Conservation (phyloP, 2,888 invertebrate genomes). For the Drosophila siamana region DNA sequence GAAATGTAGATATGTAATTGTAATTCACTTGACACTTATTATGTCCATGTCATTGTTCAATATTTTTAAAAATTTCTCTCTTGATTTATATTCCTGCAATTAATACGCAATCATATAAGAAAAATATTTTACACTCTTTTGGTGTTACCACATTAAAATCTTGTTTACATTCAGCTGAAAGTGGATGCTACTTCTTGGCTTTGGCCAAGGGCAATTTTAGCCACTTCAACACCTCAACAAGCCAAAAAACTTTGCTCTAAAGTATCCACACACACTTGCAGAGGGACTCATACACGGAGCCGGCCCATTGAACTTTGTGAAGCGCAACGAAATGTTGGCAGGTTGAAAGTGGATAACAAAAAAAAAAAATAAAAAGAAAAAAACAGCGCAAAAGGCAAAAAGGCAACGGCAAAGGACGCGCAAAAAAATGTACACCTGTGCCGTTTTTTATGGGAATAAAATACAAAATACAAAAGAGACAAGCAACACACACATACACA, state of each 20-base stretch:
- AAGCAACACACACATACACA: conserved; percentile 48
- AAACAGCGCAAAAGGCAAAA: conserved; percentile 19
- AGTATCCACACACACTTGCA: conserved; percentile 19
- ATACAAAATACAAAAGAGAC: conserved; percentile 63
- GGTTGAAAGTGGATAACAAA: conserved; percentile 36
- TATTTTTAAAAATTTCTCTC: not conserved
- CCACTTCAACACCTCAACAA: conserved; percentile 67
- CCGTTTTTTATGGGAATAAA: conserved; percentile 63
- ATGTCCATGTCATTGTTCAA: no score
- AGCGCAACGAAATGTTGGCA: conserved; percentile 81
- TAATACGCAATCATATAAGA: not conserved
- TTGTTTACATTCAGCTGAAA: conserved; percentile 2
- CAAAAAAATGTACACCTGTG: conserved; percentile 81
- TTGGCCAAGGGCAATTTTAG: conserved; percentile 37
- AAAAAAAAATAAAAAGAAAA: conserved; percentile 24
- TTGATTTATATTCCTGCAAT: not conserved
- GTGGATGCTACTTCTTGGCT: conserved; percentile 5
- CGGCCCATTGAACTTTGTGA: conserved; percentile 80
- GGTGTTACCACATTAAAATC: not conserved
- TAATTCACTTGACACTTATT: no score
- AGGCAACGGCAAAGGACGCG: conserved; percentile 76
- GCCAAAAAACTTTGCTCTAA: conserved; percentile 21
- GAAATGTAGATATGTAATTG: no score
- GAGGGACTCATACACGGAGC: conserved; percentile 16
- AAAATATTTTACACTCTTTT: not conserved